A percentile compares a stretch with the other conserved stretches of the same genome.
phyloP scores from a whole-genome alignment of 37 sponge, comb jelly and placozoan genomes.

The Halisarca cf. caerulea region DNA sequence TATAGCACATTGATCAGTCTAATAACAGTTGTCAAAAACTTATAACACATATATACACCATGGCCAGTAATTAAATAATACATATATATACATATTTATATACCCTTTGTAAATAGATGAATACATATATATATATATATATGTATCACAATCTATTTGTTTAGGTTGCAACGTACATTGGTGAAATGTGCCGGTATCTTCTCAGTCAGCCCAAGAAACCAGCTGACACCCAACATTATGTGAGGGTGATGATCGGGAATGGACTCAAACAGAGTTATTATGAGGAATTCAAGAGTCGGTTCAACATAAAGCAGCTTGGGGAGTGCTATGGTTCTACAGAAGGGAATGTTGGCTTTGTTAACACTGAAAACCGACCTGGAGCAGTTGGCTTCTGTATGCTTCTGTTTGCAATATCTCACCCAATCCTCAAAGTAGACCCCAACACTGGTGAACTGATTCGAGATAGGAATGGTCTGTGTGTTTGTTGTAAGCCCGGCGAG shows the following conservation, averaged over 20 bases:
- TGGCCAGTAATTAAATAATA: too few relatives aligned
- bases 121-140: too few relatives aligned
- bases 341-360: slow-evolving; percentile 55
- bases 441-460: slow-evolving; percentile 59
- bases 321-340: slow-evolving; percentile 92
- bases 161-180: slow-evolving; percentile 74
- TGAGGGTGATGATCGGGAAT: slow-evolving; percentile 75
- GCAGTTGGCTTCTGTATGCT: slow-evolving; percentile 34
- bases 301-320: slow-evolving; percentile 67
- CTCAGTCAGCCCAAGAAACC: slow-evolving; percentile 54
- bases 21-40: too few relatives aligned
- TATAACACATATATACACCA: too few relatives aligned
- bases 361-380: slow-evolving; percentile 23
- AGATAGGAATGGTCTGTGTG: slow-evolving; percentile 59
- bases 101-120: too few relatives aligned
- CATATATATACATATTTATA: too few relatives aligned
- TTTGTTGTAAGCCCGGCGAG: slow-evolving; percentile 33
- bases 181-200: slow-evolving; percentile 85
- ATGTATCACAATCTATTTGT: too few relatives aligned
- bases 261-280: slow-evolving; percentile 71
- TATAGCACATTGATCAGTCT: too few relatives aligned
- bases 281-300: slow-evolving; percentile 61
- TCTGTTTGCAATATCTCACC: neutral
- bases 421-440: slow-evolving; percentile 45
- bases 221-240: slow-evolving; percentile 51